Base-by-base conservation (phyloP, 2,797 vertebrate species). In the Knipowitschia caucasica region DNA sequence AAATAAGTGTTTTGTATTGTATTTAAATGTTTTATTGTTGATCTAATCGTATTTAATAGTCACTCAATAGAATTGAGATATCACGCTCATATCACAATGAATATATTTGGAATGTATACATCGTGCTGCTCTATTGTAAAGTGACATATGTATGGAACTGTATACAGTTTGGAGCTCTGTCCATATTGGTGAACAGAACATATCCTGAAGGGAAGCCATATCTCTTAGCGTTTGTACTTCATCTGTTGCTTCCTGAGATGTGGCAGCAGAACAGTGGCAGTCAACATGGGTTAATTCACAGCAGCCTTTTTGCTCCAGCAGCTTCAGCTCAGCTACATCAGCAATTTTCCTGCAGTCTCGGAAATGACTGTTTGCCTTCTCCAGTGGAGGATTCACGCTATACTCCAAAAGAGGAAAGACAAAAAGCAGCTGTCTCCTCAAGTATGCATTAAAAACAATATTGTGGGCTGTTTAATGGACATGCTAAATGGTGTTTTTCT, bases 261-360 rank as follows among this genome's bases (percentile, higher is more conserved):
- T 24, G 50, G 56, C 40, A 43, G 24, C 60, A 36, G 52, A 59
- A 43, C 38, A 20, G 10, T 25, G 33, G 62, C 69, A 67, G 73
- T 73, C 77, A 70, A 53, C 70, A 59, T 25, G 65, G 79, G 73
- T 86, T 81, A 80, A 87, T 78, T 78, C 81, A 86, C 69, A 55
- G 59, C 72, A 55, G 73, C 75, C 67, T 61, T 23, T 50, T 64
- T 34, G 45, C 79, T 67, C 72, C 47, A 78, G 80, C 78, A 56
- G 59, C 62, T 72, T 43, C 53, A 80, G 88, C 81, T 43, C 64
- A 53, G 86, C 88, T 11, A 5, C 75, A 73, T 91, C 89, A 91
- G 90, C 92, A 87, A 56, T 86, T 91, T 88, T 72, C 75, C 24
- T 64, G 35, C 56, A 72, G 65, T 69, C 81, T 62, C 77, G 83